These are phyloP conservation scores for Heliconius cydno DNA, from an alignment of 2,888 invertebrate species.

Conservation along the genomic window DNA sequence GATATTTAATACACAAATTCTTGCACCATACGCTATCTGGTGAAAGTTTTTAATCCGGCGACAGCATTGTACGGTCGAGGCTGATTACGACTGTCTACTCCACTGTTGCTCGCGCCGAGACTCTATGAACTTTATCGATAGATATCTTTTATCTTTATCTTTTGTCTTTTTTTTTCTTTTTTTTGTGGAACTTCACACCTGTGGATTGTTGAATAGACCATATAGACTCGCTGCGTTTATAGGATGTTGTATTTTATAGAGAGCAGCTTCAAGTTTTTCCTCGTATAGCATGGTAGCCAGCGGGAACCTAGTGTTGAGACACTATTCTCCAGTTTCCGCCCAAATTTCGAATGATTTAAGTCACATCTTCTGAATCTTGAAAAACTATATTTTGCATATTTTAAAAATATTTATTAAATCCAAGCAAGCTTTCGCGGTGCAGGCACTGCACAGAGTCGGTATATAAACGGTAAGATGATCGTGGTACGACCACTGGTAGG, in stretches of 20 bases:
- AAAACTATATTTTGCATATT: background rate
- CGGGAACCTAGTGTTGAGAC: background rate
- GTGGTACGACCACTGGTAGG: too few species aligned
- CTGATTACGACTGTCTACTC: constrained; percentile 24
- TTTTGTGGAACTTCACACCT: background rate
- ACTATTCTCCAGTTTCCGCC: background rate
- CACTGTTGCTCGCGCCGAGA: background rate
- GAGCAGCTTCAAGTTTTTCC: background rate
- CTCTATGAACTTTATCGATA: constrained; percentile 12
- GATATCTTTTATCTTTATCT: constrained; percentile 11
- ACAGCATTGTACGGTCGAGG: constrained; percentile 21
- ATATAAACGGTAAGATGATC: too few species aligned
- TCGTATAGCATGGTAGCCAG: background rate
- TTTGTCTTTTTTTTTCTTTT: background rate
- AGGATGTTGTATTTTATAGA: background rate
- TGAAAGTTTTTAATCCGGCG: constrained; percentile 26
- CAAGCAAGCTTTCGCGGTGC: too few species aligned
- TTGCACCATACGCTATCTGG: constrained; percentile 12
- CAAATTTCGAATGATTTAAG: too few species aligned
- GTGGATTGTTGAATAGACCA: background rate
- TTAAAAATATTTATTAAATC: too few species aligned
- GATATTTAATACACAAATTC: background rate
- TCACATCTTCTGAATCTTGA: background rate
- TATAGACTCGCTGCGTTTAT: background rate
- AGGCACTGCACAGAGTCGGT: too few species aligned